These are phyloP conservation scores for Oeneis ivallda DNA, from an alignment of 2,888 invertebrate species.

Conservation along the genomic window DNA sequence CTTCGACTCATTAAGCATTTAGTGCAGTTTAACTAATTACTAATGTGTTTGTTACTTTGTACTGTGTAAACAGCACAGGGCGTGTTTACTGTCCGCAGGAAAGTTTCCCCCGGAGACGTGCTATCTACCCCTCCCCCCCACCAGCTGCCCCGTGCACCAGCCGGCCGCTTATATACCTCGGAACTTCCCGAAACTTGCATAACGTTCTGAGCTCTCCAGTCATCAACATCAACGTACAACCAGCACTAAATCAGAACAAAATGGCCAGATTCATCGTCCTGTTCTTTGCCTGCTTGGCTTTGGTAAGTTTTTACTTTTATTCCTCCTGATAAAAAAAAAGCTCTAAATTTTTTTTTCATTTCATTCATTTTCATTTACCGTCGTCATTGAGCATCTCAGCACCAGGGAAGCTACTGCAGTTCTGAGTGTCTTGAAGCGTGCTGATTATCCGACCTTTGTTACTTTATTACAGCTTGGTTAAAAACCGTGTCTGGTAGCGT, in stretches of 20 bases:
- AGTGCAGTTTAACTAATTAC: slow-evolving; percentile 39
- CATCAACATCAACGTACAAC: slow-evolving; percentile 50
- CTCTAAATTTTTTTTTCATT: background rate
- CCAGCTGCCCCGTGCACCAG: slow-evolving; percentile 24
- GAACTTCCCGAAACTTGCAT: slow-evolving; percentile 32
- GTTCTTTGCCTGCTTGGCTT: slow-evolving; percentile 60
- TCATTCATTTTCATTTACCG: background rate
- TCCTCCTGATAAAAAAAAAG: too few relatives aligned
- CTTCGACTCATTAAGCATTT: slow-evolving; percentile 24
- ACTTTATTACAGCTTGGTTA: too few relatives aligned
- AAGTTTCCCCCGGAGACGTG: slow-evolving; percentile 41
- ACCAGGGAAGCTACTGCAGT: background rate
- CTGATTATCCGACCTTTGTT: too few relatives aligned
- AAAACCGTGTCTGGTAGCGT: too few relatives aligned
- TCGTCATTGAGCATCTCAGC: background rate
- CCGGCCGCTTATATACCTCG: slow-evolving; percentile 46
- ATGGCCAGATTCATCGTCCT: slow-evolving; percentile 64
- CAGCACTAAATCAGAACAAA: slow-evolving; percentile 43
- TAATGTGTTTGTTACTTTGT: slow-evolving; percentile 38
- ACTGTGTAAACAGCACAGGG: slow-evolving; percentile 44
- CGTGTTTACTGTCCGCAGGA: slow-evolving; percentile 43
- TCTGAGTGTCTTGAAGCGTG: too few relatives aligned
- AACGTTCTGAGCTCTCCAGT: slow-evolving; percentile 44
- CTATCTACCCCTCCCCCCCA: slow-evolving; percentile 36
- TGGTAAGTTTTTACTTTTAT: slow-evolving; percentile 55